phyloP scores from a whole-genome alignment of 2,888 invertebrate species.

The Ceratothoa steindachneri region DNA sequence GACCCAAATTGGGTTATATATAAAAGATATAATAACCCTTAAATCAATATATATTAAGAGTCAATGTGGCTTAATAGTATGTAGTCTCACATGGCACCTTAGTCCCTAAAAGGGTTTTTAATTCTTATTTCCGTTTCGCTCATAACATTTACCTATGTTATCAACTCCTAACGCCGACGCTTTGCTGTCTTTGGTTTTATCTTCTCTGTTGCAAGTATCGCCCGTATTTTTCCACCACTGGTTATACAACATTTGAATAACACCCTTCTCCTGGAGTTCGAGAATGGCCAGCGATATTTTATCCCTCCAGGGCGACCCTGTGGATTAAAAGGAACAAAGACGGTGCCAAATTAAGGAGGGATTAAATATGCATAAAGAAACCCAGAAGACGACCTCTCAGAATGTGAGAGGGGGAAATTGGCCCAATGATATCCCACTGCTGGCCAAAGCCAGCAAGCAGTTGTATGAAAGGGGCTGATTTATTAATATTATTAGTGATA shows the following conservation, averaged over 20 bases:
- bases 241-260: conserved; percentile 54
- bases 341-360: too few species aligned
- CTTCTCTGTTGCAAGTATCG: conserved; percentile 80
- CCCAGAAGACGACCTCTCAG: neutral
- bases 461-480: too few species aligned
- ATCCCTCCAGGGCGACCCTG: conserved; percentile 59
- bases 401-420: neutral
- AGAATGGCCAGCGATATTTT: conserved; percentile 58
- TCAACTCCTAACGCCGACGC: conserved; percentile 88
- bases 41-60: too few species aligned
- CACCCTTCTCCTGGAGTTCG: conserved; percentile 57
- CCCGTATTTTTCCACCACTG: conserved; percentile 98
- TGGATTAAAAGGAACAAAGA: too few species aligned
- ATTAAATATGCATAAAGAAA: neutral
- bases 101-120: too few species aligned
- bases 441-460: too few species aligned
- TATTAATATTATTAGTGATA: too few species aligned
- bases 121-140: too few species aligned
- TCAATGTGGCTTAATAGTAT: too few species aligned
- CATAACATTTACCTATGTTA: conserved; percentile 69
- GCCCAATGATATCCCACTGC: neutral
- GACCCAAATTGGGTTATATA: too few species aligned
- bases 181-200: conserved; percentile 82
- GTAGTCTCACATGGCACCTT: too few species aligned
- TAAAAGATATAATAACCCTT: too few species aligned